A percentile compares a stretch with the other conserved stretches of the same genome.
Evolutionary conservation across 2,113 vertebrate genomes (phyloP).

Genomic region (Promerops cafer): DNA sequence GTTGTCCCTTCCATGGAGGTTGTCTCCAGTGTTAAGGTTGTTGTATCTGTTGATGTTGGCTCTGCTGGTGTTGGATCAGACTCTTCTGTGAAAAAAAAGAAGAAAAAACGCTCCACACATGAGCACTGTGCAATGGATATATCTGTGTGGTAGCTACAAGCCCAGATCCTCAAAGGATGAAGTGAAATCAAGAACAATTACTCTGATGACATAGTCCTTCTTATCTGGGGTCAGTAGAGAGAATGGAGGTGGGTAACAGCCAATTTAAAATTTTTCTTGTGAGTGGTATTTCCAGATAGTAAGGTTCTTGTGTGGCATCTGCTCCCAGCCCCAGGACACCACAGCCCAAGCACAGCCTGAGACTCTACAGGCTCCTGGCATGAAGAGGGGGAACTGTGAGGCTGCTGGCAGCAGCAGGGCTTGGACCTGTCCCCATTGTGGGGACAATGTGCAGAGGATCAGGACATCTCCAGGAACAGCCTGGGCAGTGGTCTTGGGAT

Average conservation of each 20-base stretch:
- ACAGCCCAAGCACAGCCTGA: fast-evolving
- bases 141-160: background rate
- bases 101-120: background rate
- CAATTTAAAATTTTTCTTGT: background rate
- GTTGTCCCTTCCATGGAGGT: fast-evolving
- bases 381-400: fast-evolving
- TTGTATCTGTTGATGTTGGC: background rate
- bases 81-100: background rate
- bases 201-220: background rate
- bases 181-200: background rate
- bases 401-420: background rate
- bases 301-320: background rate
- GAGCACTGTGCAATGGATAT: background rate
- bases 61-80: background rate
- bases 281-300: background rate
- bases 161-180: background rate
- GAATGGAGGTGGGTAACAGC: background rate
- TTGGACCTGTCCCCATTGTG: fast-evolving
- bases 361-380: background rate
- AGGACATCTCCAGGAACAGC: background rate
- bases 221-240: background rate
- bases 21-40: background rate
- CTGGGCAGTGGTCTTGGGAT: background rate
- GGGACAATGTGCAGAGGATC: background rate
- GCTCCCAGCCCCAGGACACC: background rate